These are phyloP conservation scores for Formica exsecta DNA, from an alignment of 1,140 invertebrate genomes.

Conservation along the genomic window DNA sequence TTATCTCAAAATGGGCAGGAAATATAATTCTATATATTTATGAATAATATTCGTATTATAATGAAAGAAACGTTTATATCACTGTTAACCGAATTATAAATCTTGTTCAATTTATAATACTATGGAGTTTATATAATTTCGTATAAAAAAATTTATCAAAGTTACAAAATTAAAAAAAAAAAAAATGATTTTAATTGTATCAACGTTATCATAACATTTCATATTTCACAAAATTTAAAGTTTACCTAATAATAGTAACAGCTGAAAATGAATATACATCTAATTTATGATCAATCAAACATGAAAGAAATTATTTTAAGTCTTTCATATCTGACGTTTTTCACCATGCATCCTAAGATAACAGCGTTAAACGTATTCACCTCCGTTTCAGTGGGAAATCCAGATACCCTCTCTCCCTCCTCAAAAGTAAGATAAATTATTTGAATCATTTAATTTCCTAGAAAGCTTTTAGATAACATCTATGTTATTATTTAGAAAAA, in stretches of 20 bases:
- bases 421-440: too few species aligned
- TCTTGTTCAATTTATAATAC: not conserved
- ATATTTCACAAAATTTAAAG: not conserved
- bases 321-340: not conserved
- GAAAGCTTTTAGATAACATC: not conserved
- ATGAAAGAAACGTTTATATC: not conserved
- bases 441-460: not conserved
- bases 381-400: not conserved
- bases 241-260: not conserved
- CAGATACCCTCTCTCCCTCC: not conserved
- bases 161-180: not conserved
- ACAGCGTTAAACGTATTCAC: not conserved
- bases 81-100: not conserved
- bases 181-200: not conserved
- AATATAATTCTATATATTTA: constrained; percentile 4
- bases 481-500: not conserved
- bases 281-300: constrained; percentile 48
- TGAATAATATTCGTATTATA: not conserved
- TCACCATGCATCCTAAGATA: not conserved
- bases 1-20: not conserved
- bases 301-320: not conserved
- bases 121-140: not conserved
- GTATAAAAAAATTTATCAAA: not conserved
- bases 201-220: not conserved
- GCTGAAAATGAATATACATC: constrained; percentile 10